Conservation (phyloP, 2,113 vertebrate genomes). For the Hemibagrus wyckioides region DNA sequence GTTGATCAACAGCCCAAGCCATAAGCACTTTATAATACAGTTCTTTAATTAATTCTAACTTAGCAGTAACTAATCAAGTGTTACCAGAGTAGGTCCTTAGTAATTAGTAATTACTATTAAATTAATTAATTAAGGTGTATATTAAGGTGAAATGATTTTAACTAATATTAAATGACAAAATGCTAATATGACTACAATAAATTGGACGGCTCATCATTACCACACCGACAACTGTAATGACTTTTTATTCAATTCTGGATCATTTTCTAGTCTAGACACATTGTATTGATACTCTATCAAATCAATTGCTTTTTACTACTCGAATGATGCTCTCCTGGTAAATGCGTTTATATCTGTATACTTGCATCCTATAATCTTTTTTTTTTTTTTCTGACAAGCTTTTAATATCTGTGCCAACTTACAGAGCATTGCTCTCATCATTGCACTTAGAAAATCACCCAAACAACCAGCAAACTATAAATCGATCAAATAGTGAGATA, state of each 20-base stretch:
- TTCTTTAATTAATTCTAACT: neutral
- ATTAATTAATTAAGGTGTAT: neutral
- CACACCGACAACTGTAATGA: neutral
- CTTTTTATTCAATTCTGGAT: neutral
- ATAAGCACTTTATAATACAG: neutral
- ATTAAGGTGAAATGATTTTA: neutral
- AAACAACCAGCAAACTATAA: conserved; percentile 15
- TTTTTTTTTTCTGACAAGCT: neutral
- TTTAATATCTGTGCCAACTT: neutral
- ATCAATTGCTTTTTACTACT: neutral
- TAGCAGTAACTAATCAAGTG: neutral
- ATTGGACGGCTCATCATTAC: neutral
- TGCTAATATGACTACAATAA: neutral
- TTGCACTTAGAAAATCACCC: conserved; percentile 2
- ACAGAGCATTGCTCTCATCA: neutral
- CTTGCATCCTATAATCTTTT: neutral
- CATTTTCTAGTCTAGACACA: neutral
- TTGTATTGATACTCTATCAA: neutral
- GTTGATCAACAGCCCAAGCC: neutral
- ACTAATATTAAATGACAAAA: neutral
- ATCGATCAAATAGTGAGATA: conserved; percentile 1
- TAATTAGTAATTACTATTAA: neutral
- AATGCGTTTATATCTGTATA: neutral
- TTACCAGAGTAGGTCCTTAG: neutral
- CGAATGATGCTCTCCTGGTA: neutral